Base-by-base conservation (phyloP, 2,888 invertebrate species). In the Microplitis manilae region DNA sequence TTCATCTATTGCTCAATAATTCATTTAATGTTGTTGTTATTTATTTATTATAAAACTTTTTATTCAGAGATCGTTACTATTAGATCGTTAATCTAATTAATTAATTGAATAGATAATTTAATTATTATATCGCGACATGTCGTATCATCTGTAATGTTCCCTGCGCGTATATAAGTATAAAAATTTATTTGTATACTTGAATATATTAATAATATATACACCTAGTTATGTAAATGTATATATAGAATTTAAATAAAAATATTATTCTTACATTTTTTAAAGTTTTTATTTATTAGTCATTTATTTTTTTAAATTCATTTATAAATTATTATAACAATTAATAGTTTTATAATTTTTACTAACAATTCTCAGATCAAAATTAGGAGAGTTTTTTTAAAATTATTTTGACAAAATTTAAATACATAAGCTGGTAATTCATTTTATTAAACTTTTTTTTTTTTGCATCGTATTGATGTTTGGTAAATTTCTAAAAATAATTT, bases 1-100 rank as follows among this genome's bases (percentile, higher is more conserved):
- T 86, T 86, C 85, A 86, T 86, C 85, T 81, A 85, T 85, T 81
- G 80, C 81, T 83, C 80, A 79, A 77, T 84, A 84, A 84, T 83
- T 81, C 79, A 74, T 80, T 77, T 79, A 80, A 68, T 79, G 75
- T 81, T 80, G 77, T 79, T 75, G 70, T 79, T 79, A 67, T 74
- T 76, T 73, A 62, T 75, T 79, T 72, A 78, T 78, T 77, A 79
- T 79, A 79, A 81, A 78, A 8, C 38, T 20, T 7, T 50, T 30
- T 13, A 60, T 75, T 68, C 75, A 80, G 78, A 77, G 72, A 68
- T 75, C 61, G 30, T 30, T 30, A 30, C 0, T 30, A 30, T 30
- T 30, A 77, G 72, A 68, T 75, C 61, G 64, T 68, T 69, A 69
- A 50, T 8, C 50, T 13, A 50, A 50, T 50, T 2, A 50, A 50